Conservation (phyloP, 1,140 invertebrate genomes). For the Atopsyche davidsoni region DNA sequence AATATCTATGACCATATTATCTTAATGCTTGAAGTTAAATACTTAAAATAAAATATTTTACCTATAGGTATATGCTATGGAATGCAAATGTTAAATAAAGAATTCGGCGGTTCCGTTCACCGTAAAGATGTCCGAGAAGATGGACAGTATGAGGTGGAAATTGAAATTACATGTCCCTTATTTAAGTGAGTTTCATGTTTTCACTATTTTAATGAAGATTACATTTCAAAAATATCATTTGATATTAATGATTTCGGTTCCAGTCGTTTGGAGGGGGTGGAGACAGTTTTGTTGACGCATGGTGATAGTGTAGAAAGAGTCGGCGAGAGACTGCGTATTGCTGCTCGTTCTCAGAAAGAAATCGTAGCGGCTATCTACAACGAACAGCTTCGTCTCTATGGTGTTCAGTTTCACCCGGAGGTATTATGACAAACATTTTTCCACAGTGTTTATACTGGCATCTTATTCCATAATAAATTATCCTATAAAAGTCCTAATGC, state of each 20-base stretch:
- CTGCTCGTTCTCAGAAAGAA: conserved; percentile 77
- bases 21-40: conserved; percentile 1
- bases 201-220: not conserved
- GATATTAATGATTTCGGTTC: conserved; percentile 9
- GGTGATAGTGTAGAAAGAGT: conserved; percentile 92
- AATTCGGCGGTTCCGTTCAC: conserved; percentile 90
- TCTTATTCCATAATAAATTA: no score
- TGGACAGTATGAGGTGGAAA: conserved; percentile 85
- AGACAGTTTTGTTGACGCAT: conserved; percentile 92
- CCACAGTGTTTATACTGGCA: no score
- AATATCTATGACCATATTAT: not conserved
- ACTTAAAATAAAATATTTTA: not conserved
- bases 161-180: conserved; percentile 82
- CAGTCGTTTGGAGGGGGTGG: conserved; percentile 79
- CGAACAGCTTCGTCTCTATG: conserved; percentile 87
- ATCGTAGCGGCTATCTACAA: conserved; percentile 84
- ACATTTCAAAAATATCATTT: not conserved
- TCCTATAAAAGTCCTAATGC: not conserved
- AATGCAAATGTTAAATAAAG: conserved; percentile 98
- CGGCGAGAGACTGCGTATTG: conserved; percentile 77
- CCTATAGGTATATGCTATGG: conserved; percentile 91
- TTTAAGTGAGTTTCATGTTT: conserved; percentile 76
- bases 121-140: conserved; percentile 88
- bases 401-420: conserved; percentile 97
- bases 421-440: conserved; percentile 32